Base-by-base conservation (phyloP, 2,888 invertebrate genomes). In the Tinea semifulvella region DNA sequence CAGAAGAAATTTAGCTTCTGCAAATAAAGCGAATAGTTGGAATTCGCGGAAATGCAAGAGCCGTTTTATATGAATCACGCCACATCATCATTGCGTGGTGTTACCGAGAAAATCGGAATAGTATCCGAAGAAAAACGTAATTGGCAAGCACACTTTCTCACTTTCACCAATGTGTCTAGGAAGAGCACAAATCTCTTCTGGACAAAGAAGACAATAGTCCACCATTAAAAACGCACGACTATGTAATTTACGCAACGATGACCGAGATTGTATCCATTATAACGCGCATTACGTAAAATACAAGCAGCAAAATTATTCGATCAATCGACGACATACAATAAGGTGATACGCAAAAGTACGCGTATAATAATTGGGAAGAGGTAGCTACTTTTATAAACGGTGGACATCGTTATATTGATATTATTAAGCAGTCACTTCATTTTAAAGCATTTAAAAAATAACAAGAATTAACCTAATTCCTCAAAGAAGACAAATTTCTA, bases 71-170 rank as follows among this genome's bases (percentile, higher is more conserved):
- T 42, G 11, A 26, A 42, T 26, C n/a, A 25, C 27, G 26, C 25
- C 16, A 25, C 27, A 26, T 42, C 42, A 42, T 27, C 14, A 27
- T 42, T 26, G 27, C 42, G n/a, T 42, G 22, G 22, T 42, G 19
- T 43, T 19, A 31, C 35, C 42, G 38, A 45, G 47, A 38, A 47
- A 47, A 47, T 47, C 31, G 46, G 43, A 47, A 51, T 43, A 42
- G 50, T 53, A 53, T 51, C 51, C 51, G 55, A 57, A 61, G 64
- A 63, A 63, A 64, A 61, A 60, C 52, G 53, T 63, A 65, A 68
- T 65, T 68, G 63, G 57, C 58, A 55, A 61, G 53, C 56, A 53
- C 40, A 50, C 47, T 53, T 53, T 47, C 52, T 19, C 40, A 59
- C 69, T 70, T 70, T 71, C 68, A 58, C 67, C 60, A 53, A 27